phyloP scores from a whole-genome alignment of 2,113 vertebrate species.

The Empidonax alnorum region DNA sequence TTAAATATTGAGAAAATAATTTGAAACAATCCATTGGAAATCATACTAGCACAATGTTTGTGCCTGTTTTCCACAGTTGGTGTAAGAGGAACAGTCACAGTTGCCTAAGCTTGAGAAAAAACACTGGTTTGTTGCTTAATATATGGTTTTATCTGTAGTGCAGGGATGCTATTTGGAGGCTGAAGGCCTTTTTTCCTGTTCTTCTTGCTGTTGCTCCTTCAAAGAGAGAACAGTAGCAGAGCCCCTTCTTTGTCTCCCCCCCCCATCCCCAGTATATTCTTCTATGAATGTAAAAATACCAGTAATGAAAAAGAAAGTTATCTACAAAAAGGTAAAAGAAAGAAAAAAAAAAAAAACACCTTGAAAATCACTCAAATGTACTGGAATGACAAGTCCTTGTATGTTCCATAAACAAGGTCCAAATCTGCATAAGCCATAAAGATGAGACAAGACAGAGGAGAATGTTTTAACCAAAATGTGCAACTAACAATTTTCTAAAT shows the following conservation, averaged over 20 bases:
- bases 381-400: neutral
- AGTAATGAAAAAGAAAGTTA: neutral
- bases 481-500: neutral
- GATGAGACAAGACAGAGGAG: neutral
- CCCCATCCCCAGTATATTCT: neutral
- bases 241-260: accelerated
- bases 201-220: neutral
- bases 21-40: neutral
- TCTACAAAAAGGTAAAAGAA: neutral
- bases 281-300: neutral
- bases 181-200: neutral
- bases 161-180: neutral
- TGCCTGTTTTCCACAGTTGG: neutral
- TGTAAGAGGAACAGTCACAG: neutral
- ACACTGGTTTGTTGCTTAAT: neutral
- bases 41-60: neutral
- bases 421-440: neutral
- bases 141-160: neutral
- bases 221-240: neutral
- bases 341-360: neutral
- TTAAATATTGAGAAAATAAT: neutral
- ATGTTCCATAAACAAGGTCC: neutral
- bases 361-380: neutral
- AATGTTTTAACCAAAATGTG: neutral
- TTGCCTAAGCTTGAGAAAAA: neutral